Conservation (phyloP, 2,888 invertebrate species). For the Caenorhabditis becei region DNA sequence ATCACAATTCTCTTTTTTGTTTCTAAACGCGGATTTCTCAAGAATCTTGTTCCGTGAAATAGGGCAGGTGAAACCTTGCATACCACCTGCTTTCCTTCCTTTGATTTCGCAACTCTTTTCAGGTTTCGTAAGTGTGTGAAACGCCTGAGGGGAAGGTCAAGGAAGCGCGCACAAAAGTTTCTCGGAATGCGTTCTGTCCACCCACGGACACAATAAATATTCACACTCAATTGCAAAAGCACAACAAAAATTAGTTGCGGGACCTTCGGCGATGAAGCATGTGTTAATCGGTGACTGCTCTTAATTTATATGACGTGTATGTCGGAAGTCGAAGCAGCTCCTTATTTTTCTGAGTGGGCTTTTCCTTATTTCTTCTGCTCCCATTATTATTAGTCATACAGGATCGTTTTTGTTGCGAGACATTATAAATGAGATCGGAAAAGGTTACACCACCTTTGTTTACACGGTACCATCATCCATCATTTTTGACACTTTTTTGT, state of each 20-base stretch:
- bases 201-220: constrained; percentile 22
- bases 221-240: constrained; percentile 52
- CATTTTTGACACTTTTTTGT: neutral
- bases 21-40: constrained; percentile 15
- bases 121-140: neutral
- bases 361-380: neutral
- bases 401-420: neutral
- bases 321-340: constrained; percentile 17
- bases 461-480: neutral
- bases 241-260: constrained; percentile 43
- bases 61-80: constrained; percentile 29
- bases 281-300: constrained; percentile 37
- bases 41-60: constrained; percentile 22
- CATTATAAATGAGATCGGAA: constrained; percentile 10
- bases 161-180: constrained; percentile 1
- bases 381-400: neutral
- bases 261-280: constrained; percentile 49
- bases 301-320: constrained; percentile 56
- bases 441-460: constrained; percentile 4
- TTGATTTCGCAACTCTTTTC: constrained; percentile 4
- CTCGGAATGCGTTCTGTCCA: constrained; percentile 39
- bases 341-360: constrained; percentile 3
- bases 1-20: constrained; percentile 10
- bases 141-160: neutral
- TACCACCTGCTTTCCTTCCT: neutral